A percentile compares a stretch with the other conserved stretches of the same genome.
phyloP scores from a whole-genome alignment of 2,113 vertebrate genomes.

The Charadrius vociferus region DNA sequence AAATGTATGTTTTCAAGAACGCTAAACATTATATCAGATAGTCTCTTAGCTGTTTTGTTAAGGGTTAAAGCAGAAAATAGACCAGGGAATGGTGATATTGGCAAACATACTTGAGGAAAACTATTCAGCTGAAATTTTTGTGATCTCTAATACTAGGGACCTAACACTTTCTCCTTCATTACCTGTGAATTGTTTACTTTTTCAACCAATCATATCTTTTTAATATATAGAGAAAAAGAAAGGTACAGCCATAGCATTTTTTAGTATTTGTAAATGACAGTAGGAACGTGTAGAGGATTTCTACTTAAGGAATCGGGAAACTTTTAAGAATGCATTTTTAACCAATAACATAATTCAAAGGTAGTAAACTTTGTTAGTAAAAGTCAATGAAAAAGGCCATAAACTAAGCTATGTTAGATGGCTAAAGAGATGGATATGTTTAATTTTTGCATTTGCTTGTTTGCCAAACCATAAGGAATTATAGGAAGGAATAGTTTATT shows the following conservation, averaged over 20 bases:
- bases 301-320: not conserved
- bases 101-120: not conserved
- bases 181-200: not conserved
- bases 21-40: not conserved
- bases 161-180: not conserved
- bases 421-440: not conserved
- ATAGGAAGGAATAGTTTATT: not conserved
- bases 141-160: not conserved
- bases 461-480: not conserved
- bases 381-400: not conserved
- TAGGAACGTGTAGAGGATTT: not conserved
- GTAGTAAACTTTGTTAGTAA: not conserved
- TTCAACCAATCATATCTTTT: not conserved
- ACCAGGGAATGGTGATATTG: not conserved
- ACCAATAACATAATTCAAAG: not conserved
- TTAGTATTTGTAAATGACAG: not conserved
- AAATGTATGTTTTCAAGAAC: not conserved
- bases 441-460: too few species aligned
- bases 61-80: not conserved
- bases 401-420: not conserved
- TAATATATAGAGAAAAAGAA: not conserved
- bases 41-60: not conserved
- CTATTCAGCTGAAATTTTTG: not conserved
- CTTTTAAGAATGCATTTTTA: not conserved
- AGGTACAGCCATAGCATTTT: not conserved